Evolutionary conservation across 2,888 invertebrate species (phyloP).

Genomic region (Ophion costatus): DNA sequence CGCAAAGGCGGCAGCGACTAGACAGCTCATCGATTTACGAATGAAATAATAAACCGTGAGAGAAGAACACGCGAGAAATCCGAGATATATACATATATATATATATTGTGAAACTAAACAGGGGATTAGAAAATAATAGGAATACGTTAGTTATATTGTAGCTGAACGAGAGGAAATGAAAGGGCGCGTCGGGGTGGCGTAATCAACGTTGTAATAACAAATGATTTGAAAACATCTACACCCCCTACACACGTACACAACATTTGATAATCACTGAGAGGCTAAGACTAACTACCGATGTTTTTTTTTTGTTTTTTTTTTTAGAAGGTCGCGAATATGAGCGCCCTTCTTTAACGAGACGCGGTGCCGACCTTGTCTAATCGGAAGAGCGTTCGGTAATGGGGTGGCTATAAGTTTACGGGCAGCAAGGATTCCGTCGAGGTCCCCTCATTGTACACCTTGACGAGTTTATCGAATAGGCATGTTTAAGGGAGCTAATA

Average conservation of each 20-base stretch:
- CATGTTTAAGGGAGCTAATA: neutral
- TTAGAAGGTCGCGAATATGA: slow-evolving; percentile 67
- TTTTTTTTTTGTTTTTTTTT: slow-evolving; percentile 58
- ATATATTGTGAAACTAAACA: slow-evolving; percentile 7
- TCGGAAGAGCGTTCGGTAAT: no score
- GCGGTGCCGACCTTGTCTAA: no score
- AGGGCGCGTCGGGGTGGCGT: neutral
- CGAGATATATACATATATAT: neutral
- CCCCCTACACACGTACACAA: slow-evolving; percentile 71
- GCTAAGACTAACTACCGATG: slow-evolving; percentile 82
- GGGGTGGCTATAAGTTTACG: slow-evolving; percentile 11
- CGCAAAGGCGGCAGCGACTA: slow-evolving; percentile 78
- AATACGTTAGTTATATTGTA: slow-evolving; percentile 25
- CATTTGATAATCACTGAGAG: slow-evolving; percentile 84
- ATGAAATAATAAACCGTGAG: neutral
- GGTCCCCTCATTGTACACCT: slow-evolving; percentile 37
- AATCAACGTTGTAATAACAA: neutral
- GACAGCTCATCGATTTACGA: slow-evolving; percentile 78
- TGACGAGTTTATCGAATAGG: slow-evolving; percentile 34
- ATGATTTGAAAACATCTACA: neutral
- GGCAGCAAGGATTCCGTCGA: slow-evolving; percentile 47
- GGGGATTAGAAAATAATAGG: slow-evolving; percentile 30
- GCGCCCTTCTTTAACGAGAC: no score
- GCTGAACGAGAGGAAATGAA: slow-evolving; percentile 58
- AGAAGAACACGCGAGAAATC: neutral